phyloP scores from a whole-genome alignment of 2,888 invertebrate species.

The Nemotelus nigrinus region DNA sequence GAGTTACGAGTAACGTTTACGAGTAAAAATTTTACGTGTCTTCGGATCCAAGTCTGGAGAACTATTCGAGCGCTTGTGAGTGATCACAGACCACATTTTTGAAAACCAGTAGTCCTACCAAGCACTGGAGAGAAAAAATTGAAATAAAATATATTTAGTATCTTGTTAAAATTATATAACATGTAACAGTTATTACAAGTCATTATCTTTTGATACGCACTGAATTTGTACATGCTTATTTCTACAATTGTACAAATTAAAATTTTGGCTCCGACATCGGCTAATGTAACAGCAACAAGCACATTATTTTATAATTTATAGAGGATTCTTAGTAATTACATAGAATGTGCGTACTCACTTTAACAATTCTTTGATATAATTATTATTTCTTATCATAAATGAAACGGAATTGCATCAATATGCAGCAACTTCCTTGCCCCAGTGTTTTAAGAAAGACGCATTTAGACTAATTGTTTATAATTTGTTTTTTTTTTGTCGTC shows the following conservation, averaged over 20 bases:
- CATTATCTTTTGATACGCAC: slow-evolving; percentile 28
- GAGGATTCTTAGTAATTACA: neutral
- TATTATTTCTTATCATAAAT: too few species aligned
- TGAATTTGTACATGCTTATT: neutral
- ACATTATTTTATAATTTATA: neutral
- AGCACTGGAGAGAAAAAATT: neutral
- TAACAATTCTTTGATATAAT: too few species aligned
- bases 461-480: neutral
- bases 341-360: too few species aligned
- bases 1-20: neutral
- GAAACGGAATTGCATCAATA: too few species aligned
- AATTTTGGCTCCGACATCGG: neutral
- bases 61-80: slow-evolving; percentile 11
- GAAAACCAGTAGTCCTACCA: slow-evolving; percentile 7
- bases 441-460: neutral
- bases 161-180: neutral
- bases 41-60: slow-evolving; percentile 1
- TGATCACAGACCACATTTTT: too few species aligned
- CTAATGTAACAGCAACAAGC: neutral
- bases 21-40: slow-evolving; percentile 8
- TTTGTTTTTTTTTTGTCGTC: too few species aligned
- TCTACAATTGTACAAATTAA: neutral
- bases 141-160: slow-evolving; percentile 9
- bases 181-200: neutral
- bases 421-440: too few species aligned